Percentiles rank a stretch among this genome's conserved stretches.
These are phyloP conservation scores for Scolopax rusticola DNA, from an alignment of 2,797 vertebrate species.

Conservation along the genomic window DNA sequence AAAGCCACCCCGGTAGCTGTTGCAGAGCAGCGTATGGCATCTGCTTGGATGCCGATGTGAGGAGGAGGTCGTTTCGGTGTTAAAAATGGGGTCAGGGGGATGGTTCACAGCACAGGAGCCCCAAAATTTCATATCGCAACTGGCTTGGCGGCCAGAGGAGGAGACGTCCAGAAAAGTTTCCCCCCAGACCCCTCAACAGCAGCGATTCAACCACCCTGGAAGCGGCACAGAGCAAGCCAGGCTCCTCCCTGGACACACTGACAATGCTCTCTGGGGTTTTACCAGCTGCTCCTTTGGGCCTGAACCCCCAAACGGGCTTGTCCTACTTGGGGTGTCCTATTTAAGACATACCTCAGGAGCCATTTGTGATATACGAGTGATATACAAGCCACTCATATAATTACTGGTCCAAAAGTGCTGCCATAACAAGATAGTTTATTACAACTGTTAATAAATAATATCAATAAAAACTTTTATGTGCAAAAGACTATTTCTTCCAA, in stretches of 20 bases:
- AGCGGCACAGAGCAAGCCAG: background rate
- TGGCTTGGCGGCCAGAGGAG: background rate
- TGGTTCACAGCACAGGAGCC: background rate
- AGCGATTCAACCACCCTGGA: background rate
- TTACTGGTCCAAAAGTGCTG: background rate
- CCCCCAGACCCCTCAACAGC: background rate
- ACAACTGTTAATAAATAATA: background rate
- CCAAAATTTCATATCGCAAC: background rate
- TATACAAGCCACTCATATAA: background rate
- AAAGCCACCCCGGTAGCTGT: background rate
- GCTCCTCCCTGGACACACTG: background rate
- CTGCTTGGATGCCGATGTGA: background rate
- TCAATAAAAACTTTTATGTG: background rate
- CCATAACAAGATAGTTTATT: background rate
- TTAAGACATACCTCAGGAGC: background rate
- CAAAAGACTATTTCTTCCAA: background rate
- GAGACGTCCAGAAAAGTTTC: background rate
- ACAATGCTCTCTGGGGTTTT: background rate
- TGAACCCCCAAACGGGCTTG: background rate
- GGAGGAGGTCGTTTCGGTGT: background rate
- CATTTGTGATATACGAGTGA: background rate
- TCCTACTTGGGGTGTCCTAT: background rate
- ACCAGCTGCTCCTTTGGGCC: background rate
- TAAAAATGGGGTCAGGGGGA: background rate
- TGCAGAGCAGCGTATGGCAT: accelerated